Evolutionary conservation across 2,113 vertebrate species (phyloP).

Genomic region (Dinomys branickii): DNA sequence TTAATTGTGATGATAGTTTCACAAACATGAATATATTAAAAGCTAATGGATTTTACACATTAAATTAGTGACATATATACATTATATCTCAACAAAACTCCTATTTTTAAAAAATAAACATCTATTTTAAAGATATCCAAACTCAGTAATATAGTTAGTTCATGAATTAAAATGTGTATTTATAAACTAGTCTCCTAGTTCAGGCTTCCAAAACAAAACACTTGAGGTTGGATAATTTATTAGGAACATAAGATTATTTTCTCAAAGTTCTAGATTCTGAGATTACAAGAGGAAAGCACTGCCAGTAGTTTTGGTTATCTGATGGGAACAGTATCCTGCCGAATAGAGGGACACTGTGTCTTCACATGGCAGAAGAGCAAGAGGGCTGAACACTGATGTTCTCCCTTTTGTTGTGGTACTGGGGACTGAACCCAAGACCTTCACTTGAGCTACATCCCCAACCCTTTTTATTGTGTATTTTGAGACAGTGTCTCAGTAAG

Average conservation of each 20-base stretch:
- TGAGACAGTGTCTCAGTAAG: neutral
- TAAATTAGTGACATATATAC: neutral
- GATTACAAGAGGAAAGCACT: neutral
- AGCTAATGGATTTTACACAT: neutral
- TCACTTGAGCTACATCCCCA: neutral
- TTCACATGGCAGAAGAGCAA: neutral
- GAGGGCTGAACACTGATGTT: neutral
- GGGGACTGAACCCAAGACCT: neutral
- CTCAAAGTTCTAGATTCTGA: neutral
- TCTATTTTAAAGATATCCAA: conserved; percentile 40
- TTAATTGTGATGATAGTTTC: neutral
- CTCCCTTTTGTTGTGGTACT: neutral
- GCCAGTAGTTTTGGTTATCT: neutral
- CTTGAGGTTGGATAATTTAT: neutral
- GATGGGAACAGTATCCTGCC: neutral
- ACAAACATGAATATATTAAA: neutral
- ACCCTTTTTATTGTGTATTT: neutral
- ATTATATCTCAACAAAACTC: neutral
- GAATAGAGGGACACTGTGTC: neutral
- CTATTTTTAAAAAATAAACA: neutral
- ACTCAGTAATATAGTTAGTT: neutral
- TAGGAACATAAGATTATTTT: neutral
- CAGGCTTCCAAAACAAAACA: neutral
- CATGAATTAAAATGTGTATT: neutral
- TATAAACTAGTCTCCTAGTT: neutral